A percentile compares a stretch with the other conserved stretches of the same genome.
phyloP scores from a whole-genome alignment of 2,888 invertebrate genomes.

The Hedychridium roseum region DNA sequence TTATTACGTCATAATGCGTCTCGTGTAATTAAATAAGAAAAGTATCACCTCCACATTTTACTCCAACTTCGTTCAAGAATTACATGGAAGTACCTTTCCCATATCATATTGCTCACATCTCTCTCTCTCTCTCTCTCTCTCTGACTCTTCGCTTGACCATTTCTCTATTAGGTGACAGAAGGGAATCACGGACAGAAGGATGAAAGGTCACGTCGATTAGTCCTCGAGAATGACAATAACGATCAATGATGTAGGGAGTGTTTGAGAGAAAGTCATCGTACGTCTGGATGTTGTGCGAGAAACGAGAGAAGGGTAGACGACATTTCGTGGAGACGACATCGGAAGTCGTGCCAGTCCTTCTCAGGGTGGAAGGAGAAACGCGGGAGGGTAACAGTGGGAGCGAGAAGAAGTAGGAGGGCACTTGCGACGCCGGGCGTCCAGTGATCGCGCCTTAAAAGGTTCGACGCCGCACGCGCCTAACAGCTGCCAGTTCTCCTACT shows the following conservation, averaged over 20 bases:
- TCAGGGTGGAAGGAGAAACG: constrained; percentile 24
- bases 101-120: no score
- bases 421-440: constrained; percentile 62
- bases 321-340: constrained; percentile 30
- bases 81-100: no score
- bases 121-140: constrained; percentile 1
- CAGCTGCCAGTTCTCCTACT: constrained; percentile 55
- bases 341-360: constrained; percentile 20
- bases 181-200: neutral
- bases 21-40: no score
- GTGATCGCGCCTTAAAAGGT: constrained; percentile 64
- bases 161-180: neutral
- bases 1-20: no score
- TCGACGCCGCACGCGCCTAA: constrained; percentile 64
- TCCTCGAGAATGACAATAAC: no score
- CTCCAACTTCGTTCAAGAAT: no score
- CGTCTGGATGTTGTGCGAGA: constrained; percentile 5
- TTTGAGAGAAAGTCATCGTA: neutral
- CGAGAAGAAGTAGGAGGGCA: constrained; percentile 43
- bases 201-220: no score
- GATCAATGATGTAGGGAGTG: neutral
- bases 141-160: constrained; percentile 1
- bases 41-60: no score
- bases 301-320: constrained; percentile 17
- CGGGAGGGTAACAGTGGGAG: constrained; percentile 22